Base-by-base conservation (phyloP, 2,113 vertebrate species). In the Oostethus manadensis region DNA sequence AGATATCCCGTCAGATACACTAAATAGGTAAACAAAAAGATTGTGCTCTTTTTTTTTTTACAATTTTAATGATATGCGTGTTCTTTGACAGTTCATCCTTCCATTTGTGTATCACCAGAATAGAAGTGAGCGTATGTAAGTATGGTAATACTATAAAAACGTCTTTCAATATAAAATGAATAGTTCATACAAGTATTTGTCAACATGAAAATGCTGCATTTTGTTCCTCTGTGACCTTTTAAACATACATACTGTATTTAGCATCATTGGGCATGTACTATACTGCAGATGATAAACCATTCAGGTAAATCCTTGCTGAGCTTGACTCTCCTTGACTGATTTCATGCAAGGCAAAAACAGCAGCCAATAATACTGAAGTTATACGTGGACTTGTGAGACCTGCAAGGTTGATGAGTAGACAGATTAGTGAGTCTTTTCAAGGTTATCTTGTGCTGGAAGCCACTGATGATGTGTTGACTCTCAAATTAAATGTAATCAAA, bases 391-490 rank as follows among this genome's bases (percentile, higher is more conserved):
- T 69, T 78, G 60, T 23, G 58, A 70, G 60, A 61, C 43, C 42
- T 66, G 64, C 43, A 78, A 74, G 70, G 76, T 86, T 85, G 81
- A 83, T 86, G 77, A 86, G 70, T 75, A 73, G 78, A 80, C 82
- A 73, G 38, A 42, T 78, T 84, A 81, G 83, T 83, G 84, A 86
- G 70, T 78, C 58, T 23, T 60, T 60, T 71, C 82, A 88, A 89
- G 87, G 87, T 87, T 82, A 83, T 76, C 51, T 51, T 29, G 51
- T 4, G 86, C 86, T 85, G 63, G 64, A 73, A 84, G 86, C 82
- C 73, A 67, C 81, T 81, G 76, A 77, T 80, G 68, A 79, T 68
- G 68, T 59, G 66, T 74, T 69, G 47, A n/a, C 64, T 59, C 44
- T 35, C 23, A 58, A 62, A 74, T 65, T 81, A 61, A 70, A 76